phyloP scores from a whole-genome alignment of 2,888 invertebrate genomes.

The Anoplius nigerrimus region DNA sequence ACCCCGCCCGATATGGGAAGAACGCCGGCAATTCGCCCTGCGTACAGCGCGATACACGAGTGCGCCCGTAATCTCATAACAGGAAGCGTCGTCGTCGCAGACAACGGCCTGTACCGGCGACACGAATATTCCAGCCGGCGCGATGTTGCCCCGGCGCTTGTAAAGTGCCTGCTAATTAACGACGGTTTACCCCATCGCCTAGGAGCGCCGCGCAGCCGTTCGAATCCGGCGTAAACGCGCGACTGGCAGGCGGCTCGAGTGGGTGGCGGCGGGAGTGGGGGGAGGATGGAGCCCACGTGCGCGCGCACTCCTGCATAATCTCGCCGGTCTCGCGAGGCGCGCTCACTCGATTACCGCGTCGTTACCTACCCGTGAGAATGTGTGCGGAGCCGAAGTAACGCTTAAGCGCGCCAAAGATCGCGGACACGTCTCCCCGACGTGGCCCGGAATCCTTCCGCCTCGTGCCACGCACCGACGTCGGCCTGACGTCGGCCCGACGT shows the following conservation, averaged over 20 bases:
- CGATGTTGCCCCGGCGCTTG: conserved; percentile 18
- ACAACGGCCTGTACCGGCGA: conserved; percentile 1
- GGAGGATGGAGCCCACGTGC: too few relatives aligned
- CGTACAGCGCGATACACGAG: too few relatives aligned
- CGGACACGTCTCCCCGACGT: too few relatives aligned
- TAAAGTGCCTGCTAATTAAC: conserved; percentile 43
- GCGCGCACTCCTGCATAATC: too few relatives aligned
- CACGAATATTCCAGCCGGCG: neutral
- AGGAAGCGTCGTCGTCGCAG: neutral
- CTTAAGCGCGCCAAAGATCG: conserved; percentile 24
- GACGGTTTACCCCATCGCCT: conserved; percentile 13
- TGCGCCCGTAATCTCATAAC: neutral
- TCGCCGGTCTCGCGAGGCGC: conserved; percentile 8
- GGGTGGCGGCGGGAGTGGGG: conserved; percentile 16
- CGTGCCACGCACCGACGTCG: too few relatives aligned
- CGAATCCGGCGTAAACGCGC: conserved; percentile 22
- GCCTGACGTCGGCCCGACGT: too few relatives aligned
- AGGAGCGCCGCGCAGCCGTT: conserved; percentile 10
- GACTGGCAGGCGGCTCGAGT: too few relatives aligned
- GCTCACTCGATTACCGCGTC: conserved; percentile 42
- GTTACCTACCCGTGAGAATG: conserved; percentile 37
- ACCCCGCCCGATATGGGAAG: too few relatives aligned
- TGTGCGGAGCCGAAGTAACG: conserved; percentile 21
- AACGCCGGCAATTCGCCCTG: too few relatives aligned
- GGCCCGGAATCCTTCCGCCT: too few relatives aligned